Evolutionary conservation across 2,797 vertebrate species (phyloP).

Genomic region (Pseudopleuronectes americanus): DNA sequence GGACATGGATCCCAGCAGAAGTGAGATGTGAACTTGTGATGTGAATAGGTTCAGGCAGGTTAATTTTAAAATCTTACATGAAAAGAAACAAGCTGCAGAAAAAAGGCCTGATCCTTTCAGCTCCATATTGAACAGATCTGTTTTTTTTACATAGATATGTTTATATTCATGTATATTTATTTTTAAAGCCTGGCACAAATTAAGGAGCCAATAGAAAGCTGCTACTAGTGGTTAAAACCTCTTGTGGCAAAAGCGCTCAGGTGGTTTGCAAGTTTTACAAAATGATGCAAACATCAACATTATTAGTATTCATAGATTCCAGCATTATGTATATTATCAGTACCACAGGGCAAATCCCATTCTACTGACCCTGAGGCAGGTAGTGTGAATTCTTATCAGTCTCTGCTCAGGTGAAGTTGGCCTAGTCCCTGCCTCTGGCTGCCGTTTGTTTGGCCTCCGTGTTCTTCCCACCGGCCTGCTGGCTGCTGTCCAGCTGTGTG

Average conservation of each 20-base stretch:
- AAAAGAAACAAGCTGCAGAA: background rate
- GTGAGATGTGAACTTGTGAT: background rate
- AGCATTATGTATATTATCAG: slow-evolving; percentile 36
- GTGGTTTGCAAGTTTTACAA: slow-evolving; percentile 26
- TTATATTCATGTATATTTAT: slow-evolving; percentile 15
- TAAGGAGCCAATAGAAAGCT: background rate
- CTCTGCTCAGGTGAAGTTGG: slow-evolving; percentile 52
- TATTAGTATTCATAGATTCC: slow-evolving; percentile 63
- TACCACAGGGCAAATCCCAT: slow-evolving; percentile 39
- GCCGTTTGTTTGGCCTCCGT: slow-evolving; percentile 12
- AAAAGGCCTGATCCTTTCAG: too few species aligned
- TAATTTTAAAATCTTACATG: background rate
- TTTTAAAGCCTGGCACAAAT: slow-evolving; percentile 28
- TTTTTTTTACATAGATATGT: slow-evolving; percentile 14
- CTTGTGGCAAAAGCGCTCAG: too few species aligned
- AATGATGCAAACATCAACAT: slow-evolving; percentile 46
- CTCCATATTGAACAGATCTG: background rate
- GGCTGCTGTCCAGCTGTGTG: slow-evolving; percentile 45
- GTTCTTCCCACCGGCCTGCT: slow-evolving; percentile 15
- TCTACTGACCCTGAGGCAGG: slow-evolving; percentile 52
- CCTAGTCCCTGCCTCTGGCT: slow-evolving; percentile 58
- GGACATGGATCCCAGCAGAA: too few species aligned
- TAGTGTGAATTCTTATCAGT: slow-evolving; percentile 63
- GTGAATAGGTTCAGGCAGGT: background rate
- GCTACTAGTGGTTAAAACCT: slow-evolving; percentile 17